Percentiles rank a stretch among this genome's conserved stretches.
phyloP scores from a whole-genome alignment of 2,113 vertebrate species.

The Gyps fulvus region DNA sequence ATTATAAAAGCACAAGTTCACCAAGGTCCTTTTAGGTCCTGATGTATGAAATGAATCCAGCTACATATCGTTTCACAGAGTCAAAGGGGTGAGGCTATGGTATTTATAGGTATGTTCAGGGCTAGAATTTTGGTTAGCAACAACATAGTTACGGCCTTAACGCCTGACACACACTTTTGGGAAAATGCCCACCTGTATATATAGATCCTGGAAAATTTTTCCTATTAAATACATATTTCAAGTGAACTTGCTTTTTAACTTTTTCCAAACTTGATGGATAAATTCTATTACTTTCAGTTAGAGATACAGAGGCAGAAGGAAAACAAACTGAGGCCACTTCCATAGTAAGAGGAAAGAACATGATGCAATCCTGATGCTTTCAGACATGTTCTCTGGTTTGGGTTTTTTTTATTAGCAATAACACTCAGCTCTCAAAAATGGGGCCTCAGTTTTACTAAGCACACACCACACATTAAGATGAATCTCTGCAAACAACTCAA shows the following conservation, averaged over 20 bases:
- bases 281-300: not conserved
- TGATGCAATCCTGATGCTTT: not conserved
- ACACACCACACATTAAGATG: not conserved
- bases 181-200: not conserved
- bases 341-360: not conserved
- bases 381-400: not conserved
- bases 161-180: not conserved
- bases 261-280: not conserved
- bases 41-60: not conserved
- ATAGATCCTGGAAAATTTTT: not conserved
- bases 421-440: not conserved
- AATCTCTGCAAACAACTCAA: not conserved
- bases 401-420: not conserved
- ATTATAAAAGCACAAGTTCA: slow-evolving; percentile 28
- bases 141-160: not conserved
- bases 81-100: not conserved
- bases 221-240: not conserved
- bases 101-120: not conserved
- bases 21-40: not conserved
- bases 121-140: slow-evolving; percentile 6
- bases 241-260: not conserved
- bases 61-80: not conserved
- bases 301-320: not conserved
- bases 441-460: not conserved
- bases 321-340: not conserved